Conservation (phyloP, 2,888 invertebrate genomes). For the Tetragonisca angustula region DNA sequence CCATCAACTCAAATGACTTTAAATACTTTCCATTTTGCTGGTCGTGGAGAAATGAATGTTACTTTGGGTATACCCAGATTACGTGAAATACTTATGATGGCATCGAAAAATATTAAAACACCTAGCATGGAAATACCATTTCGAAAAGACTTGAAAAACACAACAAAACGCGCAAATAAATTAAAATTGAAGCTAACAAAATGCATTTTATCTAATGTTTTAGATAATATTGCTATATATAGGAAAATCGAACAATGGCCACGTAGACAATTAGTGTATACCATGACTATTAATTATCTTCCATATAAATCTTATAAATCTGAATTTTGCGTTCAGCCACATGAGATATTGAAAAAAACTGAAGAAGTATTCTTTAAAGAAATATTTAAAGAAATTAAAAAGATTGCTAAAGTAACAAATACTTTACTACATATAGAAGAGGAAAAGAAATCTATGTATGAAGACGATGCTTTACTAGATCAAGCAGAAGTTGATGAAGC, state of each 20-base stretch:
- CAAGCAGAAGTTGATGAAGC: conserved; percentile 81
- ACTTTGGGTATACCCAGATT: conserved; percentile 99
- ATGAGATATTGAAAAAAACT: conserved; percentile 89
- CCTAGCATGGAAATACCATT: conserved; percentile 98
- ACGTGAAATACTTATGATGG: conserved; percentile 98
- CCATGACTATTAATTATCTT: conserved; percentile 90
- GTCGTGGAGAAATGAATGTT: conserved; percentile 99
- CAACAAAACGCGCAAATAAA: conserved; percentile 87
- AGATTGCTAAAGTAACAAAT: conserved; percentile 86
- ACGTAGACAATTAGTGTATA: conserved; percentile 86
- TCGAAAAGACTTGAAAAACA: conserved; percentile 84
- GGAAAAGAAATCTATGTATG: conserved; percentile 80
- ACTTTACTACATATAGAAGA: conserved; percentile 84
- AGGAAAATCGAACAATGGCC: conserved; percentile 86
- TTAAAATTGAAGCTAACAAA: conserved; percentile 90
- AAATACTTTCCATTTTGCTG: conserved; percentile 99
- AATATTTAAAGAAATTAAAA: conserved; percentile 88
- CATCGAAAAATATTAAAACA: conserved; percentile 96
- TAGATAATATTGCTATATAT: conserved; percentile 89
- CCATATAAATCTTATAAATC: conserved; percentile 90
- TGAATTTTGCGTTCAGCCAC: conserved; percentile 89
- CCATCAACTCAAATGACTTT: conserved; percentile 99
- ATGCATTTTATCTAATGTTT: conserved; percentile 91
- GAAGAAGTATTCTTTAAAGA: conserved; percentile 89
- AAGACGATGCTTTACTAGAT: conserved; percentile 78